Percentiles rank a stretch among this genome's conserved stretches.
Evolutionary conservation across 2,113 vertebrate species (phyloP).

Genomic region (Xyrauchen texanus): DNA sequence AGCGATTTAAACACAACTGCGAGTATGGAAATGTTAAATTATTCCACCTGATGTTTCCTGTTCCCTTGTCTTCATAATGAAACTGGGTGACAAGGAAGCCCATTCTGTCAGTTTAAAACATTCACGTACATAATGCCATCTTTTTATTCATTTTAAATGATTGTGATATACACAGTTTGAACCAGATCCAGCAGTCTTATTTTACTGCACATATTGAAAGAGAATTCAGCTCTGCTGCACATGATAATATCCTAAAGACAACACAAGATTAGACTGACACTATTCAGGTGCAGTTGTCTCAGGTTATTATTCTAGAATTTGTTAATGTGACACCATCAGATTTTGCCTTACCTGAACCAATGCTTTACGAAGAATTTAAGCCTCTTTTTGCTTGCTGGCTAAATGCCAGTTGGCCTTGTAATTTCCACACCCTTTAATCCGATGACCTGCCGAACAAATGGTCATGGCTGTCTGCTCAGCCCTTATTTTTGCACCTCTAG

Average conservation of each 20-base stretch:
- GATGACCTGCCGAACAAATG: conserved; percentile 10
- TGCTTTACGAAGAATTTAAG: conserved; percentile 58
- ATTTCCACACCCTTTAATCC: conserved; percentile 68
- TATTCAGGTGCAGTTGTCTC: conserved; percentile 20
- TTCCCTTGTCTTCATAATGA: conserved; percentile 34
- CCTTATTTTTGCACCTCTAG: conserved; percentile 2
- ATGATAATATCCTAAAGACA: background rate
- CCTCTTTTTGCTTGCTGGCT: conserved; percentile 58
- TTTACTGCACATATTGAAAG: background rate
- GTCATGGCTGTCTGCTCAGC: conserved; percentile 16
- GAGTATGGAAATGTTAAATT: conserved; percentile 29
- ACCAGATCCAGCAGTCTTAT: conserved; percentile 2
- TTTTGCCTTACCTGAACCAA: background rate
- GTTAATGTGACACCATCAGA: conserved; percentile 23
- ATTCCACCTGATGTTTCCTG: conserved; percentile 17
- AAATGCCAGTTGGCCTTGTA: conserved; percentile 68
- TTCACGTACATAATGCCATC: conserved; percentile 27
- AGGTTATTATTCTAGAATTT: conserved; percentile 6
- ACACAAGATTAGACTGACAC: background rate
- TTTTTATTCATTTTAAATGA: conserved; percentile 17
- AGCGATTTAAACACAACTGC: conserved; percentile 16
- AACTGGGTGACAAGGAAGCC: conserved; percentile 26
- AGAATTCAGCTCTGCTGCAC: background rate
- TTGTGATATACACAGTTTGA: conserved; percentile 11
- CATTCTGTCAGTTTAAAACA: conserved; percentile 31